These are phyloP conservation scores for Drosophila albomicans DNA, from an alignment of 1,140 invertebrate genomes.

Conservation along the genomic window DNA sequence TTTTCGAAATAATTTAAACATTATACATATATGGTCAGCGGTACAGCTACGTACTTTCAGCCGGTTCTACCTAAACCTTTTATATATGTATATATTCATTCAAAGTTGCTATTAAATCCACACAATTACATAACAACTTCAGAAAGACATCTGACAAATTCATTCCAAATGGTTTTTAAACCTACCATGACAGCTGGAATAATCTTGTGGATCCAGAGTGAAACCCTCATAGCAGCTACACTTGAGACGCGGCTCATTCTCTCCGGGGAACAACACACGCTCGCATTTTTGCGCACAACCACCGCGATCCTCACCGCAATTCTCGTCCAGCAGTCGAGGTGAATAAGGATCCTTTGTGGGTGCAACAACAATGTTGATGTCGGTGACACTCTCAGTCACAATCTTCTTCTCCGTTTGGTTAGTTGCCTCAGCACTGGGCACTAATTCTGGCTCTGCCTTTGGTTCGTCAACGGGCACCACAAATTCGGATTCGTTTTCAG, in stretches of 20 bases:
- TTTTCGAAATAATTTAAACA: too few species aligned
- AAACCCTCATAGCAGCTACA: slow-evolving; percentile 79
- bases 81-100: too few species aligned
- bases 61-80: too few species aligned
- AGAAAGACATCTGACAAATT: too few species aligned
- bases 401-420: not conserved
- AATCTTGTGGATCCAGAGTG: slow-evolving; percentile 71
- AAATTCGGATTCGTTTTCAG: not conserved
- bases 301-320: slow-evolving; percentile 71
- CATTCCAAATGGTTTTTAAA: not conserved
- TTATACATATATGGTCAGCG: too few species aligned
- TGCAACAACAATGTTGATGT: slow-evolving; percentile 45
- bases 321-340: slow-evolving; percentile 63
- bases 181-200: slow-evolving; percentile 72
- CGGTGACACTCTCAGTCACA: slow-evolving; percentile 23
- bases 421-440: not conserved
- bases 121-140: too few species aligned
- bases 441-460: not conserved
- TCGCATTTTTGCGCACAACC: slow-evolving; percentile 83
- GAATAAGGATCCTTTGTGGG: slow-evolving; percentile 69
- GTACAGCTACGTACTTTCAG: too few species aligned
- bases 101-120: too few species aligned
- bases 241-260: slow-evolving; percentile 68
- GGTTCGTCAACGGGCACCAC: not conserved
- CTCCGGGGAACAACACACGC: slow-evolving; percentile 70